Base-by-base conservation (phyloP, 2,797 vertebrate species). In the Phataginus tetradactyla region DNA sequence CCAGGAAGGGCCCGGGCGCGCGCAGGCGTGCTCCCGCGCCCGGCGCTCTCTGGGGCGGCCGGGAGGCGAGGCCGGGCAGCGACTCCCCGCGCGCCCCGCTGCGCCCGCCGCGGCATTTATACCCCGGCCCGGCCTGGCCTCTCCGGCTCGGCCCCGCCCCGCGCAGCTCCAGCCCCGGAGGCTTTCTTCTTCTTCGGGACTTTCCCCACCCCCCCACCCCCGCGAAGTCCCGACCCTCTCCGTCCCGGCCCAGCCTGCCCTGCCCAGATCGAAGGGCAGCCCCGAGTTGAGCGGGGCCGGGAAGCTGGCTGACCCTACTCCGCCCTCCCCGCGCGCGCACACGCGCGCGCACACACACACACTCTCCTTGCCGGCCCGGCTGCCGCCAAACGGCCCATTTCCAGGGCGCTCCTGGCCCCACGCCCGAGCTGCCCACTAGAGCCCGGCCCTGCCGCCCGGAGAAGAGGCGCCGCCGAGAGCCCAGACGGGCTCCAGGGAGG, bases 1-100 rank as follows among this genome's bases (percentile, higher is more conserved):
- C 98, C 98, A 98, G 97, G 89, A 97, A 97, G 96, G 98, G 97
- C 96, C 97, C 95, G 92, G 96, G 94, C 85, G 93, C 98, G 98
- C 98, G 98, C 98, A 99, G 87, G 98, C 98, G 98, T 98, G 97
- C 69, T 98, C 97, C 59, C 90, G 94, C 97, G 79, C 86, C 83
- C 80, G n/a, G 92, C 94, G 83, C 95, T 94, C 77, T 75, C 83
- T 71, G 96, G 97, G 95, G 97, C 96, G 89, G 97, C 97, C 94
- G 17, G 34, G 97, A 98, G 97, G 94, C 96, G 49, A 96, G 93
- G 96, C 89, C 78, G 93, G 89, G 95, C 90, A 45, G 96, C 97
- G 53, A 92, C 91, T 91, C 86, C 51, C 34, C 1, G 95, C 81
- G 78, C 91, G 92, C 92, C 78, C 75, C 87, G 86, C 94, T 78